Percentiles rank a stretch among this genome's conserved stretches.
Conservation (phyloP, 2,888 invertebrate species). For the Barypeithes pellucidus region DNA sequence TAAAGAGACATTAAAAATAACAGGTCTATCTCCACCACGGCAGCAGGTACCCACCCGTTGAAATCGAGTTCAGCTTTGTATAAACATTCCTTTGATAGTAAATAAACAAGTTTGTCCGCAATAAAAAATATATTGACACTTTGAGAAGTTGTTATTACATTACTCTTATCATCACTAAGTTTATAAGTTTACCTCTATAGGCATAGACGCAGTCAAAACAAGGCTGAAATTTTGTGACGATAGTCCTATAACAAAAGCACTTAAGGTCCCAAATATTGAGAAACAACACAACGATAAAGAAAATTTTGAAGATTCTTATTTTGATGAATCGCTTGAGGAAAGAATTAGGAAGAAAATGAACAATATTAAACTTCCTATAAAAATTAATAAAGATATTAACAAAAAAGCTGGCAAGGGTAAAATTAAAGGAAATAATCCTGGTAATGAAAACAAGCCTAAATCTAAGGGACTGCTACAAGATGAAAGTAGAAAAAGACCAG, state of each 20-base stretch:
- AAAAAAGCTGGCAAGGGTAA: neutral
- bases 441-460: slow-evolving; percentile 18
- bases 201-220: slow-evolving; percentile 33
- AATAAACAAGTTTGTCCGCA: too few species aligned
- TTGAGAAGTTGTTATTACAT: too few species aligned
- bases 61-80: too few species aligned
- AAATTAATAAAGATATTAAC: neutral
- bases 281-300: slow-evolving; percentile 15
- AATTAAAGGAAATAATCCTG: neutral
- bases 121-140: too few species aligned
- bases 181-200: slow-evolving; percentile 41
- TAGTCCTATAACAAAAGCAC: slow-evolving; percentile 12
- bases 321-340: slow-evolving; percentile 53
- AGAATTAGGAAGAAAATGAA: slow-evolving; percentile 51
- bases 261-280: neutral
- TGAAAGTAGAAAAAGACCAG: slow-evolving; percentile 15
- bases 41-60: too few species aligned
- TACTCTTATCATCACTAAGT: too few species aligned
- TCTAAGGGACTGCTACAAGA: slow-evolving; percentile 23
- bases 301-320: slow-evolving; percentile 40
- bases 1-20: too few species aligned
- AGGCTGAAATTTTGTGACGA: slow-evolving; percentile 36
- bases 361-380: slow-evolving; percentile 30
- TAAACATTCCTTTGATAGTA: too few species aligned
- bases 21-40: too few species aligned